A percentile compares a stretch with the other conserved stretches of the same genome.
These are phyloP conservation scores for Drosophila affinis DNA, from an alignment of 2,888 invertebrate species.

Conservation along the genomic window DNA sequence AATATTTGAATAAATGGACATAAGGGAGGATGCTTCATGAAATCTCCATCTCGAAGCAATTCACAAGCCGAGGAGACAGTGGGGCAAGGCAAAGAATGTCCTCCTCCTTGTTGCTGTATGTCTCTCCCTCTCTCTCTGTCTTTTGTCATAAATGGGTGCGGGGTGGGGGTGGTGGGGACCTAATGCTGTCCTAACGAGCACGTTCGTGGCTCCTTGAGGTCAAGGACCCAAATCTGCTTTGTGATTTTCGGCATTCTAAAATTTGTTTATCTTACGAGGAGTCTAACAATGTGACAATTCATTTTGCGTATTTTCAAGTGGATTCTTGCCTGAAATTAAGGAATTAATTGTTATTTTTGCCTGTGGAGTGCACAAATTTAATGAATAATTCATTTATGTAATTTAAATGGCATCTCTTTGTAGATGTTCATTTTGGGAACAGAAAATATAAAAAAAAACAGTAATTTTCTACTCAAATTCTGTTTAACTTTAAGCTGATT, in stretches of 20 bases:
- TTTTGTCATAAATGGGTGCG: slow-evolving; percentile 38
- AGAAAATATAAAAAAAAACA: not conserved
- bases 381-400: slow-evolving; percentile 13
- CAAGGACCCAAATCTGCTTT: slow-evolving; percentile 41
- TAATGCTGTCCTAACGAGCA: slow-evolving; percentile 15
- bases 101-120: not conserved
- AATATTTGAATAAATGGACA: slow-evolving; percentile 30
- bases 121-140: slow-evolving; percentile 13
- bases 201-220: slow-evolving; percentile 31
- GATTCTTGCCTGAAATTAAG: not conserved
- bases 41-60: slow-evolving; percentile 23
- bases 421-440: too few species aligned
- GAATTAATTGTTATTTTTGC: slow-evolving; percentile 22
- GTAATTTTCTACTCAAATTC: not conserved
- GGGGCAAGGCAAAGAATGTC: slow-evolving; percentile 10
- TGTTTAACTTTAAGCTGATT: not conserved
- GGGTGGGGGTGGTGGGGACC: slow-evolving; percentile 26
- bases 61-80: not conserved
- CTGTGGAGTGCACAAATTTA: slow-evolving; percentile 13
- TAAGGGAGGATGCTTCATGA: slow-evolving; percentile 24
- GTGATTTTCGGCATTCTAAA: slow-evolving; percentile 30
- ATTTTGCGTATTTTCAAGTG: slow-evolving; percentile 33
- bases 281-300: slow-evolving; percentile 41
- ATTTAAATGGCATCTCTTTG: not conserved
- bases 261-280: slow-evolving; percentile 22